A percentile compares a stretch with the other conserved stretches of the same genome.
phyloP scores from a whole-genome alignment of 2,797 vertebrate genomes.

The Anableps anableps region DNA sequence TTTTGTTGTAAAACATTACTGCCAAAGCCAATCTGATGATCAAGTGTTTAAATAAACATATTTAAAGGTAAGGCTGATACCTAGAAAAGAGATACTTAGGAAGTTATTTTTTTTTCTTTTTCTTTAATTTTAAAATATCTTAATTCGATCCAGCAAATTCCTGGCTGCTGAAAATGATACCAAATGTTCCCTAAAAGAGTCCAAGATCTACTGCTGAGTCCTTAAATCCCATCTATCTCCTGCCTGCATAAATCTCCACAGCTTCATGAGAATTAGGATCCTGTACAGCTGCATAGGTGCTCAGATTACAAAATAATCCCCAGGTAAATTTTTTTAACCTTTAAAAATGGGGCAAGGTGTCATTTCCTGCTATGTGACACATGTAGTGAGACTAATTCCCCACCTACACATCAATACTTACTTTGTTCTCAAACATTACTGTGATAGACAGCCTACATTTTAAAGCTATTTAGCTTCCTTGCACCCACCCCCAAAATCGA shows the following conservation, averaged over 20 bases:
- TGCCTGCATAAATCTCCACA: slow-evolving; percentile 74
- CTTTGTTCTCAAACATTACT: slow-evolving; percentile 54
- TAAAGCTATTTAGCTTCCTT: slow-evolving; percentile 60
- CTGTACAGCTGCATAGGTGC: slow-evolving; percentile 68
- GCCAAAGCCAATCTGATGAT: slow-evolving; percentile 52
- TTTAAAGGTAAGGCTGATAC: slow-evolving; percentile 60
- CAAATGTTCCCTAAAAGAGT: slow-evolving; percentile 66
- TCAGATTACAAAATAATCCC: slow-evolving; percentile 86
- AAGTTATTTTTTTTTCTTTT: slow-evolving; percentile 50
- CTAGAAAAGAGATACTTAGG: slow-evolving; percentile 8
- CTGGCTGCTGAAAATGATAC: slow-evolving; percentile 58
- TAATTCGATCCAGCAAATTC: slow-evolving; percentile 63
- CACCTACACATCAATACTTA: slow-evolving; percentile 67
- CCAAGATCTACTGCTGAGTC: slow-evolving; percentile 56
- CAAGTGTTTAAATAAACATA: slow-evolving; percentile 67
- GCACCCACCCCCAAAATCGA: slow-evolving; percentile 39
- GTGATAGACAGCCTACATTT: slow-evolving; percentile 60
- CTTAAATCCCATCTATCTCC: slow-evolving; percentile 69
- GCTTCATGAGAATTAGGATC: slow-evolving; percentile 71
- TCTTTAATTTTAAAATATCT: slow-evolving; percentile 71
- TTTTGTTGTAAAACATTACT: slow-evolving; percentile 68
- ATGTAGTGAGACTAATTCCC: slow-evolving; percentile 77
- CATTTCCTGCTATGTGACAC: slow-evolving; percentile 63
- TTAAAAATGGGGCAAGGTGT: slow-evolving; percentile 70
- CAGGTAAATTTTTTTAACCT: slow-evolving; percentile 77